Evolutionary conservation across 2,888 invertebrate species (phyloP).

Genomic region (Hirtodrosophila confusa): DNA sequence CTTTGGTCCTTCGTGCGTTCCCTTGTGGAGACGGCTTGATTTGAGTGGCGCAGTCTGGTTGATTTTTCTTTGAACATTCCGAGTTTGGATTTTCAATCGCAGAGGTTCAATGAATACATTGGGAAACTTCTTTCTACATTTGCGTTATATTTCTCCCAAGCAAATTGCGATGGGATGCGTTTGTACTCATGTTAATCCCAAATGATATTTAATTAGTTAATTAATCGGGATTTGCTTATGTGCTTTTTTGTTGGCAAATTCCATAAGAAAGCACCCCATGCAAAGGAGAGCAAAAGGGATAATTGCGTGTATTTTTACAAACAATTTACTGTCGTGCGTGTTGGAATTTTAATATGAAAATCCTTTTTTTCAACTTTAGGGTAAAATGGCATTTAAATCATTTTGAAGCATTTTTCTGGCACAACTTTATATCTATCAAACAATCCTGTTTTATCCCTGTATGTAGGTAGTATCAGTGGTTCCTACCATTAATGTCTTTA

Average conservation of each 20-base stretch:
- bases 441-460: too few species aligned
- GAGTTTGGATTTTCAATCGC: not conserved
- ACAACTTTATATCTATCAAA: not conserved
- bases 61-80: constrained; percentile 24
- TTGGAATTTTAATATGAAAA: constrained; percentile 7
- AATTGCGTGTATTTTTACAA: constrained; percentile 40
- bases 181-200: not conserved
- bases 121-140: too few species aligned
- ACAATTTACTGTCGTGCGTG: constrained; percentile 33
- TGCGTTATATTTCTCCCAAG: not conserved
- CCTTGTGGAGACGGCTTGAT: constrained; percentile 20
- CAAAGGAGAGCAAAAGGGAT: constrained; percentile 1
- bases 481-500: too few species aligned
- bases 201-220: constrained; percentile 23
- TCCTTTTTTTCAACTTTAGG: not conserved
- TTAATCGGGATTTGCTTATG: constrained; percentile 3
- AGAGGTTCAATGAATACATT: not conserved
- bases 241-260: not conserved
- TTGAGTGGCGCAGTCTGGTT: not conserved
- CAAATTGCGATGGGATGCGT: not conserved
- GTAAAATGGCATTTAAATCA: not conserved
- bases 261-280: too few species aligned
- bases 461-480: too few species aligned
- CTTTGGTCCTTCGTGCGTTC: constrained; percentile 56
- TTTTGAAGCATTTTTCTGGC: not conserved